A percentile compares a stretch with the other conserved stretches of the same genome.
Evolutionary conservation across 2,888 invertebrate genomes (phyloP).

Genomic region (Caenorhabditis sp.): DNA sequence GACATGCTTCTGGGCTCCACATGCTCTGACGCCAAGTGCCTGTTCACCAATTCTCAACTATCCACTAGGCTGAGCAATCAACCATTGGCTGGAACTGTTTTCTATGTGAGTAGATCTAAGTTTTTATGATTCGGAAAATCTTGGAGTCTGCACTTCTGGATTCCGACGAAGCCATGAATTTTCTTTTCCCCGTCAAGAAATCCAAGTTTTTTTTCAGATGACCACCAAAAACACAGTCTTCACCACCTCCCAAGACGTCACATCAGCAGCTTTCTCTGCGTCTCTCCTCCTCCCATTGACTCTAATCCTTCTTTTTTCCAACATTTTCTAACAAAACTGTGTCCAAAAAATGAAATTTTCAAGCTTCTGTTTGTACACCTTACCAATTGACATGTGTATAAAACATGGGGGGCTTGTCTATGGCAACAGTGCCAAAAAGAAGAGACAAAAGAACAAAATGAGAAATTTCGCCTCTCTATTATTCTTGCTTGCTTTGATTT

Average conservation of each 20-base stretch:
- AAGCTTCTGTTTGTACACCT: slow-evolving; percentile 18
- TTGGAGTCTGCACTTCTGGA: no score
- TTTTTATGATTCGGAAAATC: neutral
- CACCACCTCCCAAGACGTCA: slow-evolving; percentile 28
- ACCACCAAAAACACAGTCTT: slow-evolving; percentile 62
- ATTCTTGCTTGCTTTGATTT: neutral
- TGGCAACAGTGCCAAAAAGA: neutral
- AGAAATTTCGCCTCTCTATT: slow-evolving; percentile 8
- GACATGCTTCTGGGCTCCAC: slow-evolving; percentile 57
- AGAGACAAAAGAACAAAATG: slow-evolving; percentile 6
- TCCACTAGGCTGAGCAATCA: slow-evolving; percentile 57
- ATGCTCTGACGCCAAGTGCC: slow-evolving; percentile 65
- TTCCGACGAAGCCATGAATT: no score
- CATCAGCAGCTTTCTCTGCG: slow-evolving; percentile 2
- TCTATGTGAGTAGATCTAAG: slow-evolving; percentile 66
- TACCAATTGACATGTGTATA: slow-evolving; percentile 15
- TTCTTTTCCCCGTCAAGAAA: neutral
- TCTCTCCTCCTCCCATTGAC: slow-evolving; percentile 4
- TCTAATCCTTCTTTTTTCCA: neutral
- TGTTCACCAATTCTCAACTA: slow-evolving; percentile 61
- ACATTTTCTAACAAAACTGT: neutral
- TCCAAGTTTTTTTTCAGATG: slow-evolving; percentile 39
- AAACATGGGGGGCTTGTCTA: neutral
- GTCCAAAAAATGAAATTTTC: slow-evolving; percentile 27
- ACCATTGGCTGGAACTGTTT: slow-evolving; percentile 68